Evolutionary conservation across 2,888 invertebrate species (phyloP).

Genomic region (Lasioglossum oenotherae): DNA sequence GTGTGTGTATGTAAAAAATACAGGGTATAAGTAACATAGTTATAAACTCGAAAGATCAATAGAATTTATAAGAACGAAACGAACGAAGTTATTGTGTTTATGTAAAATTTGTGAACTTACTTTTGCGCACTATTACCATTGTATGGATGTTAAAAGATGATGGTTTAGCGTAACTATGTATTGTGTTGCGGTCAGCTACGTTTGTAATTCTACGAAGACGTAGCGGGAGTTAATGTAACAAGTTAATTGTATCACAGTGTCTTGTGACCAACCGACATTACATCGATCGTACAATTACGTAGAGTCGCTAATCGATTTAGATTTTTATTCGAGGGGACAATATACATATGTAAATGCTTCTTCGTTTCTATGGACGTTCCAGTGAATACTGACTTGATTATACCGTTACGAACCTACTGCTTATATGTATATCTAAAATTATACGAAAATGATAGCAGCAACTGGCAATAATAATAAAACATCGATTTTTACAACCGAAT

Average conservation of each 20-base stretch:
- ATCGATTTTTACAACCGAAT: constrained; percentile 3
- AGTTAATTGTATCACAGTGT: constrained; percentile 6
- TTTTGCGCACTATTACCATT: background rate
- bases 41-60: background rate
- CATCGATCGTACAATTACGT: background rate
- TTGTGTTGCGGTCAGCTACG: background rate
- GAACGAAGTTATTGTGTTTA: background rate
- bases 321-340: background rate
- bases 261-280: background rate
- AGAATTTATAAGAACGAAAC: background rate
- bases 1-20: background rate
- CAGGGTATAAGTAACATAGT: constrained; percentile 4
- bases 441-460: background rate
- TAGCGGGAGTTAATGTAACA: background rate
- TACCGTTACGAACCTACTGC: background rate
- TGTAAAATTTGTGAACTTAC: background rate
- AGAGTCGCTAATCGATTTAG: constrained; percentile 1
- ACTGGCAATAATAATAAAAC: constrained; percentile 23
- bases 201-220: background rate
- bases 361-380: background rate
- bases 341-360: background rate
- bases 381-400: background rate
- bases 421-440: background rate
- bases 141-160: background rate
- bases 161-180: constrained; percentile 3